Conservation (phyloP, 2,888 invertebrate genomes). For the Eilema griseolum region DNA sequence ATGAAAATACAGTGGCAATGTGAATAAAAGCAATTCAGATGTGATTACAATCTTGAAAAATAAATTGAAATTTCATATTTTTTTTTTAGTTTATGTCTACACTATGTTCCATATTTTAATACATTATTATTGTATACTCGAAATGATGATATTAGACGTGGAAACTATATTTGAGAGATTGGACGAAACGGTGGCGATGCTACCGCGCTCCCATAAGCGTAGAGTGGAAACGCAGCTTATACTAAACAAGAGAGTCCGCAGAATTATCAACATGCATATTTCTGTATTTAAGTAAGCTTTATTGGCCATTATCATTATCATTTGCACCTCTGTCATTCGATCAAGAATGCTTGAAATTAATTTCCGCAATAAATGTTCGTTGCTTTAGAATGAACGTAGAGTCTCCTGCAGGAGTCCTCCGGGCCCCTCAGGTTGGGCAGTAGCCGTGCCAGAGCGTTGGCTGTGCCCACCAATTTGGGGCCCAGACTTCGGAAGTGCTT, state of each 20-base stretch:
- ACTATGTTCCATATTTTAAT: conserved; percentile 68
- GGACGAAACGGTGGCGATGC: conserved; percentile 57
- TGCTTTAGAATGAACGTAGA: no score
- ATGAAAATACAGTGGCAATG: no score
- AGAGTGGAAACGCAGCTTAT: conserved; percentile 54
- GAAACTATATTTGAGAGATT: conserved; percentile 67
- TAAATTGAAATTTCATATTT: conserved; percentile 13
- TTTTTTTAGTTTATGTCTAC: conserved; percentile 70
- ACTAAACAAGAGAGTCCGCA: conserved; percentile 61
- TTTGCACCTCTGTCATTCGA: no score
- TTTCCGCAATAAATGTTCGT: no score
- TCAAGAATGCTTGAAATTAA: no score
- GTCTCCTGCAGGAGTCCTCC: no score
- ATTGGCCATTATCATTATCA: not conserved
- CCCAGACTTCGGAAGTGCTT: no score
- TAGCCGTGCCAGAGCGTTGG: no score
- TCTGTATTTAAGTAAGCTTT: conserved; percentile 63
- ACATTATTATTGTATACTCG: conserved; percentile 67
- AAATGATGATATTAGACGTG: conserved; percentile 67
- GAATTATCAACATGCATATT: conserved; percentile 69
- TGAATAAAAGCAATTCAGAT: no score
- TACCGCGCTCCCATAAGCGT: conserved; percentile 50
- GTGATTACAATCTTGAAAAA: no score
- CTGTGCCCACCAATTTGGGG: no score
- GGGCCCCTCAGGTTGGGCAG: no score